Base-by-base conservation (phyloP, 2,888 invertebrate species). In the Fabriciana adippe region DNA sequence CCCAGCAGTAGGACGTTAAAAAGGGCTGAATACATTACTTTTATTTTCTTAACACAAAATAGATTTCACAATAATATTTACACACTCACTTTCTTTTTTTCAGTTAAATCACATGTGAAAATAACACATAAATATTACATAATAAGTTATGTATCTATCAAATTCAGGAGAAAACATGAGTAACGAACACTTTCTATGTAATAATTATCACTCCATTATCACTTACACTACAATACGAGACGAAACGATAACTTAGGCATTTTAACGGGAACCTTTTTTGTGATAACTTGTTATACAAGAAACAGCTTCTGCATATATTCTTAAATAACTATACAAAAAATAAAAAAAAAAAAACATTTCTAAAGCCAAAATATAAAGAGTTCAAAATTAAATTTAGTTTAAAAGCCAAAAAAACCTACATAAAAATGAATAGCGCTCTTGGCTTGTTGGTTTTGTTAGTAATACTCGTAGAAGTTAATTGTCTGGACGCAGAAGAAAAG, bases 401-500 rank as follows among this genome's bases (percentile, higher is more conserved):
- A 45, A 18, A 41, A 56, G 13, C 6, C 13, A 16, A 11, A 18
- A 26, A 26, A 26, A 26, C 1, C 4, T 18, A 41, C 69, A 76
- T 73, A 75, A 76, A 72, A 68, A 70, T 68, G 64, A 6, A 54
- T 31, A 56, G 64, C 73, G 55, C 21, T 76, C 47, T 62, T 78
- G 41, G 26, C 74, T 21, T 59, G 73, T 45, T 65, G 71, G 64
- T 66, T 63, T 16, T 75, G 61, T 67, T 67, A 35, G 64, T 75
- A 51, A 66, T 69, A n/a, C n/a, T n/a, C n/a, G n/a, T n/a, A 53
- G 70, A 67, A 50, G 79, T 73, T 11, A 72, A 75, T 51, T 73
- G 75, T 31, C 63, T 71, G 14, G 79, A 81, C 61, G 70, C 72
- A 26, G 73, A 76, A 64, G 75, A 76, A 64, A 78, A 69, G 41